phyloP scores from a whole-genome alignment of 1,140 invertebrate genomes.

The Triops longicaudatus region DNA sequence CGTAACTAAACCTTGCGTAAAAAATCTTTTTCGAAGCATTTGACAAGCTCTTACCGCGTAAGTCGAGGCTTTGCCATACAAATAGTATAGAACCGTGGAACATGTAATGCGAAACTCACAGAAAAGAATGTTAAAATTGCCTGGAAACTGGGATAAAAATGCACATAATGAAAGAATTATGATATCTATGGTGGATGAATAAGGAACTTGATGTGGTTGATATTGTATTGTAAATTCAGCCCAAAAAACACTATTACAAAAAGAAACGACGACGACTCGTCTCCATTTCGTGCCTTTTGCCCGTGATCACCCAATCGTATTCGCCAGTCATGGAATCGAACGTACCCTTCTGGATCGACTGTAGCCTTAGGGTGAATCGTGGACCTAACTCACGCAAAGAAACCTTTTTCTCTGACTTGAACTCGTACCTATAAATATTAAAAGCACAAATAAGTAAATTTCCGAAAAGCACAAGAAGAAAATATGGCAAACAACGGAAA shows the following conservation, averaged over 20 bases:
- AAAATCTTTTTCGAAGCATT: too few relatives aligned
- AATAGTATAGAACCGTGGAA: too few relatives aligned
- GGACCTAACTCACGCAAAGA: conserved; percentile 90
- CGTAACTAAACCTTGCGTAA: too few relatives aligned
- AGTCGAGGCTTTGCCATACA: too few relatives aligned
- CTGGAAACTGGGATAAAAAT: too few relatives aligned
- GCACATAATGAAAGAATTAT: too few relatives aligned
- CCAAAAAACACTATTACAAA: conserved; percentile 50
- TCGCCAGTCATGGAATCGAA: conserved; percentile 95
- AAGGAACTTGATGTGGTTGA: not conserved
- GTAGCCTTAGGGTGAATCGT: conserved; percentile 84
- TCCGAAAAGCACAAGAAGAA: conserved; percentile 19
- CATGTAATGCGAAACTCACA: too few relatives aligned
- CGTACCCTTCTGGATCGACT: conserved; percentile 89
- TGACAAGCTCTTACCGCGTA: too few relatives aligned
- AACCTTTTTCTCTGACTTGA: conserved; percentile 70
- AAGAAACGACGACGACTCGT: conserved; percentile 81
- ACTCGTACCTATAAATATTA: conserved; percentile 66
- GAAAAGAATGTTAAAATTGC: too few relatives aligned
- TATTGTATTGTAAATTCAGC: conserved; percentile 5
- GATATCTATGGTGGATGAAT: too few relatives aligned
- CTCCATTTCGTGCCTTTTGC: conserved; percentile 81
- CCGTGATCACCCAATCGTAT: conserved; percentile 94
- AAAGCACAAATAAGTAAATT: too few relatives aligned
- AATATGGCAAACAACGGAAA: too few relatives aligned